Conservation (phyloP, 2,113 vertebrate genomes). For the Aptenodytes patagonicus region DNA sequence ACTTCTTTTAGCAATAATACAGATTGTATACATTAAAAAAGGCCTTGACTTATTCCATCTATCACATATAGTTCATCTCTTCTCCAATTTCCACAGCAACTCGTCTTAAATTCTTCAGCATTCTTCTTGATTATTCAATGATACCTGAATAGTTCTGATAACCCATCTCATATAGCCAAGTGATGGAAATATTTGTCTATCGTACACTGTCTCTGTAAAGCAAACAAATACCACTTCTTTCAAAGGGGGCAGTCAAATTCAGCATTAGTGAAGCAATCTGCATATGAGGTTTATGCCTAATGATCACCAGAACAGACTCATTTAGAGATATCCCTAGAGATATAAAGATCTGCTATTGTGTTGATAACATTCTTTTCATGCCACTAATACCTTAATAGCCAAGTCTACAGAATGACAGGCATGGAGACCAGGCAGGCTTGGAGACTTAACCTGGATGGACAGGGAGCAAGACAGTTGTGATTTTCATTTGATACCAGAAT, state of each 20-base stretch:
- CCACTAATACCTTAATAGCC: neutral
- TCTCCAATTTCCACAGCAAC: neutral
- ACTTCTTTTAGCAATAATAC: neutral
- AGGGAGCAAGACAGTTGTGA: neutral
- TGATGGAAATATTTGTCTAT: slow-evolving; percentile 17
- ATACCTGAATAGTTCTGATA: slow-evolving; percentile 18
- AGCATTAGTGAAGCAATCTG: slow-evolving; percentile 5
- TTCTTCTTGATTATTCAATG: slow-evolving; percentile 20
- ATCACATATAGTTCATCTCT: neutral
- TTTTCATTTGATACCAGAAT: neutral
- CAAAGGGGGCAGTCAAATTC: slow-evolving; percentile 2
- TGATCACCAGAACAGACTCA: slow-evolving; percentile 9
- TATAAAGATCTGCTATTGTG: slow-evolving; percentile 4
- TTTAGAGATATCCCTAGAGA: slow-evolving; percentile 23
- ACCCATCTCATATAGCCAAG: neutral
- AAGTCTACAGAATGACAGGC: neutral
- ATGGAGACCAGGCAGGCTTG: neutral
- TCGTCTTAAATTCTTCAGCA: neutral
- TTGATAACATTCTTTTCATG: slow-evolving; percentile 66
- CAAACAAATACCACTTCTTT: slow-evolving; percentile 21
- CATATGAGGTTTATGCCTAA: neutral
- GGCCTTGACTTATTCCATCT: neutral
- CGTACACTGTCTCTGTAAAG: neutral
- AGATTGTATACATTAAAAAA: neutral
- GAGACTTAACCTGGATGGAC: neutral